Conservation (phyloP, 1,140 invertebrate species). For the Saxidomus purpurata region DNA sequence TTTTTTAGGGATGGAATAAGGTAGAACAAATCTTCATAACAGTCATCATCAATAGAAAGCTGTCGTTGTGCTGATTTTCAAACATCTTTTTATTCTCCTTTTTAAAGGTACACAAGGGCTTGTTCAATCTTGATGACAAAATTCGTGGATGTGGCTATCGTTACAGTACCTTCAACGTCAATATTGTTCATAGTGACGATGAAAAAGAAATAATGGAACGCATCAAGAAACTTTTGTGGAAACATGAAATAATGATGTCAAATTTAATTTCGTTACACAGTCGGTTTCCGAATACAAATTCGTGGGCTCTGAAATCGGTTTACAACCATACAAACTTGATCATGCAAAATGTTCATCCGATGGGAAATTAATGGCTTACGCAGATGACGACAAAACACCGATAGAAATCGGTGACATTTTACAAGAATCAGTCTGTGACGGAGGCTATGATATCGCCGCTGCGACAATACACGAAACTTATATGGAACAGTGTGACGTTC, state of each 20-base stretch:
- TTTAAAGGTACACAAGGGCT: too few relatives aligned
- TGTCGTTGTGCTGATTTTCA: too few relatives aligned
- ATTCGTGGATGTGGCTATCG: neutral
- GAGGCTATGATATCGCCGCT: neutral
- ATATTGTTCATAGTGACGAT: too few relatives aligned
- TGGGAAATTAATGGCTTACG: neutral
- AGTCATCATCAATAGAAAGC: too few relatives aligned
- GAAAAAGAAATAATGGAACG: too few relatives aligned
- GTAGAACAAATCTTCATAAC: too few relatives aligned
- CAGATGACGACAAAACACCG: neutral
- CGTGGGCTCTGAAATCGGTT: neutral
- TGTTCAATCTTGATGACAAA: neutral
- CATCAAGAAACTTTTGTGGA: too few relatives aligned
- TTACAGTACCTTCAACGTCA: neutral
- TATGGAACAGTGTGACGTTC: neutral
- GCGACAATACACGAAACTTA: neutral
- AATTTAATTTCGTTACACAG: neutral
- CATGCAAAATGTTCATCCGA: neutral
- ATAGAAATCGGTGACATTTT: neutral
- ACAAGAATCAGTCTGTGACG: neutral
- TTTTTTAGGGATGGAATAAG: too few relatives aligned
- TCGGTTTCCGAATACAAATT: neutral
- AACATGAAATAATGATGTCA: neutral
- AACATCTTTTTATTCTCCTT: too few relatives aligned
- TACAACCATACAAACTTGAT: too few relatives aligned